phyloP scores from a whole-genome alignment of 1,140 invertebrate genomes.

The Cephus cinctus region DNA sequence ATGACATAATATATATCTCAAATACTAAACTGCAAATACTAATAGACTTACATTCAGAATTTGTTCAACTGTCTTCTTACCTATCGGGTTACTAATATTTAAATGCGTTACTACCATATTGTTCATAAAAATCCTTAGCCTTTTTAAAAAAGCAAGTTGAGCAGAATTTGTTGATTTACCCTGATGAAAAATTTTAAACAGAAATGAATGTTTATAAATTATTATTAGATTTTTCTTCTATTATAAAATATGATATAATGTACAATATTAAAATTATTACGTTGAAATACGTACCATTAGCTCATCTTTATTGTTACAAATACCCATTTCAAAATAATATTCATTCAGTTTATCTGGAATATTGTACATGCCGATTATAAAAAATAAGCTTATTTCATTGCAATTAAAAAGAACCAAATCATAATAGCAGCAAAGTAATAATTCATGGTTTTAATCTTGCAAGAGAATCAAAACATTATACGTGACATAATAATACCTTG shows the following conservation, averaged over 20 bases:
- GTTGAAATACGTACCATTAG: conserved; percentile 19
- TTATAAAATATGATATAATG: conserved; percentile 1
- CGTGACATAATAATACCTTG: not conserved
- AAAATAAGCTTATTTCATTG: not conserved
- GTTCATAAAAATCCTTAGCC: conserved; percentile 18
- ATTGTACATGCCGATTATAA: too few relatives aligned
- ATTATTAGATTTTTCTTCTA: conserved; percentile 8
- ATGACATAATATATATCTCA: not conserved
- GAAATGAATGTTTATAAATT: too few relatives aligned
- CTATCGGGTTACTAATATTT: not conserved
- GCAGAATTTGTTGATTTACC: conserved; percentile 20
- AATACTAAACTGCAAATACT: not conserved
- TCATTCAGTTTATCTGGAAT: conserved; percentile 20
- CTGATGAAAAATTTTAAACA: conserved; percentile 17
- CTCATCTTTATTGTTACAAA: conserved; percentile 20
- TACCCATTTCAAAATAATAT: conserved; percentile 22
- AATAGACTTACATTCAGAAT: not conserved
- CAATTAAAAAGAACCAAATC: not conserved
- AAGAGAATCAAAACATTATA: conserved; percentile 1
- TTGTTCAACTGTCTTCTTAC: not conserved
- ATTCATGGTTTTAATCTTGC: not conserved
- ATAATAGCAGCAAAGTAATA: conserved; percentile 2
- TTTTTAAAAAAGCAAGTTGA: conserved; percentile 18
- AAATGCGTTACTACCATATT: not conserved
- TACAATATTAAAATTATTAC: conserved; percentile 1